Percentiles rank a stretch among this genome's conserved stretches.
These are phyloP conservation scores for Phrixothrix hirtus DNA, from an alignment of 2,888 invertebrate species.

Conservation along the genomic window DNA sequence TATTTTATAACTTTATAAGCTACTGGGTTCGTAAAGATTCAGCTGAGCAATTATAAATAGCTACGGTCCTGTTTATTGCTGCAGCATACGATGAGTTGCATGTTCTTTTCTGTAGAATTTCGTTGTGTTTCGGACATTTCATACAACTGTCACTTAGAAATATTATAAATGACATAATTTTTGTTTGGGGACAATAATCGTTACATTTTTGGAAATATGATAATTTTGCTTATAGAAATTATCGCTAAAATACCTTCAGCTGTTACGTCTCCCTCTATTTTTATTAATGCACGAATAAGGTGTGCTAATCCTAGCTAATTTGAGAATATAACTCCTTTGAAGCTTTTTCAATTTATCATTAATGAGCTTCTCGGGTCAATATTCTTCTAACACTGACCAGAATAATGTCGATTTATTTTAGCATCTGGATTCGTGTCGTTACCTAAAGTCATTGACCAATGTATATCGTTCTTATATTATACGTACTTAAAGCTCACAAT, in stretches of 20 bases:
- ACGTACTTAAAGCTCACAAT: slow-evolving; percentile 29
- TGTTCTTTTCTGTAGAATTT: slow-evolving; percentile 47
- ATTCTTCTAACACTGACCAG: slow-evolving; percentile 54
- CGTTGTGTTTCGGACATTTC: slow-evolving; percentile 48
- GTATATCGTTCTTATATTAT: slow-evolving; percentile 27
- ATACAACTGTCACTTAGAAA: slow-evolving; percentile 54
- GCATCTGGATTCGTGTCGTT: slow-evolving; percentile 39
- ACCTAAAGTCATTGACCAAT: slow-evolving; percentile 45
- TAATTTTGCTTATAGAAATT: slow-evolving; percentile 39
- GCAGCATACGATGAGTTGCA: slow-evolving; percentile 51
- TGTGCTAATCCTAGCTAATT: too few species aligned
- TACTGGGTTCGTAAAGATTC: too few species aligned
- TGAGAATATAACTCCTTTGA: too few species aligned
- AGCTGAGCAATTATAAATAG: too few species aligned
- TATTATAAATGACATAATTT: slow-evolving; percentile 55
- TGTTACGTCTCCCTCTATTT: too few species aligned
- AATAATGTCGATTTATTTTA: slow-evolving; percentile 50
- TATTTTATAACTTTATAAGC: too few species aligned
- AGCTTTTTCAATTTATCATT: too few species aligned
- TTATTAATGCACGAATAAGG: too few species aligned
- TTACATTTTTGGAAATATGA: slow-evolving; percentile 46
- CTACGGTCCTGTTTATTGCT: slow-evolving; percentile 36
- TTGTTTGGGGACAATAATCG: slow-evolving; percentile 45
- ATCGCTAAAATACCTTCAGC: too few species aligned
- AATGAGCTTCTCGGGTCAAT: too few species aligned